Evolutionary conservation across 2,888 invertebrate species (phyloP), one percentile per base, ranked within the genome.

Genomic region (Patella ulyssiponensis): DNA sequence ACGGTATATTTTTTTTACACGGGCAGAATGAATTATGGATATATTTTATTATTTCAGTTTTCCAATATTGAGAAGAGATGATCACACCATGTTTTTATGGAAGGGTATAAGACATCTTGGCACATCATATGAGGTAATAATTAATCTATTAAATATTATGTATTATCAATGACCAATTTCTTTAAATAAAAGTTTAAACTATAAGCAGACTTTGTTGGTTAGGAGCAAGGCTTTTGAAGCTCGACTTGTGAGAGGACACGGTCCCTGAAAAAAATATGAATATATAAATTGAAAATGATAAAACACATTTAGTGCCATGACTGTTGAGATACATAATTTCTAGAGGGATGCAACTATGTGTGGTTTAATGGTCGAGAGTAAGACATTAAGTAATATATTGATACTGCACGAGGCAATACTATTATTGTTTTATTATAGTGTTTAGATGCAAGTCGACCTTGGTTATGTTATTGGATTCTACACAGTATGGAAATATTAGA

Each of bases 401-500:
- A n/a, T n/a, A n/a, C n/a, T n/a, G n/a, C n/a, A n/a, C n/a, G n/a
- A n/a, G n/a, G n/a, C n/a, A n/a, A 23, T 70, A 69, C 17, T 70
- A 71, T 71, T 53, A 72, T 52, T 75, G 44, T 72, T 77, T 27
- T n/a, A 69, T 84, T 82, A 27, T 82, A 91, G 90, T 89, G 90
- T 85, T 80, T 99, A 83, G 99, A 99, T 93, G 96, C 97, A 14
- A 98, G 98, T 91, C 94, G 98, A 86, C 95, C 99, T 11, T 99
- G 99, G 99, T 93, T 99, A 80, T 95, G 97, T 87, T 99, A 98
- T 91, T 99, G 99, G 99, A 97, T 96, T 81, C 92, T 98, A 56
- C 98, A 99, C 93, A 94, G 97, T 7, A 93, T 99, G 58, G 95
- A 96, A 90, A 92, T 98, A 81, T 92, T 97, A 56, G 94, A 94